Evolutionary conservation across 2,797 vertebrate genomes (phyloP), one percentile per base, ranked within the genome.

Genomic region (Dryobates pubescens): DNA sequence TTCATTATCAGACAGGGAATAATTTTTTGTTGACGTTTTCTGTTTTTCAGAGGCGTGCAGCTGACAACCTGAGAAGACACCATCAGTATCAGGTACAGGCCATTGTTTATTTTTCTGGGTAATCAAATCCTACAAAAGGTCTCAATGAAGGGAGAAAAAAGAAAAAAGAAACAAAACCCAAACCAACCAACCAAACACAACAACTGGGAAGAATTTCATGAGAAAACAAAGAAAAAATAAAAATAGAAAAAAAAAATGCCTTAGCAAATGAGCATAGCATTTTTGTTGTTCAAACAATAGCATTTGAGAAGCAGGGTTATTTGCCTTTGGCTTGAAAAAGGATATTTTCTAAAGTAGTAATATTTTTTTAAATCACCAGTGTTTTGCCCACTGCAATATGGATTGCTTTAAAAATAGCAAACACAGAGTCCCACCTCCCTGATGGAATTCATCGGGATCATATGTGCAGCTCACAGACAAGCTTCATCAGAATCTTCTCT

Each of bases 31-130:
- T 22, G 10, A 19, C 38, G 5, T 45, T 67, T 61, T 58, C 6
- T 45, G n/a, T 49, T 92, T 97, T 98, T 59, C 84, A 99, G 99
- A 98, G 98, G 85, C 98, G 99, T 91, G 98, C 98, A 68, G 98
- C 99, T 77, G 98, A 98, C 95, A 99, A 99, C 95, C 97, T 99
- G 34, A 97, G 98, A 97, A 96, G 98, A 92, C 98, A 98, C 95
- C 98, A 99, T 64, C 98, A 99, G 68, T 99, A 99, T 89, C 99
- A 99, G 98, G 99, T 99, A 97, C 87, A 91, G 56, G 7, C 3
- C 10, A 9, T 12, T 34, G 14, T 69, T 85, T 61, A 29, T 49
- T 70, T 70, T 79, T 82, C 14, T 6, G 7, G 5, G 18, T 2
- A 62, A 19, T 62, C 73, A 74, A 4, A 87, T 36, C 2, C 26